Percentiles rank a stretch among this genome's conserved stretches.
phyloP scores from a whole-genome alignment of 2,113 vertebrate species.

The Macaca mulatta region DNA sequence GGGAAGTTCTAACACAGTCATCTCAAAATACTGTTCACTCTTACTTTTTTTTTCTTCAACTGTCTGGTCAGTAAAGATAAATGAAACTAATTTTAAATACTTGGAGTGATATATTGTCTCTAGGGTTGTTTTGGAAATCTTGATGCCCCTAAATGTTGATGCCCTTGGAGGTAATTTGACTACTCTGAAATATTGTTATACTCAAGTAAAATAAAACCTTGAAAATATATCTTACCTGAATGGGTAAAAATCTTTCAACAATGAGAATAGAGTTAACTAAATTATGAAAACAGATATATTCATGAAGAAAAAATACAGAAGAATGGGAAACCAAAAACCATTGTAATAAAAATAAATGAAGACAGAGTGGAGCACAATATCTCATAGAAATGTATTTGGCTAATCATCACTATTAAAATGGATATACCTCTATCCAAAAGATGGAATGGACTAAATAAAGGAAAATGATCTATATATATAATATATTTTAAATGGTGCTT shows the following conservation, averaged over 20 bases:
- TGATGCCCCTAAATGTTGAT: conserved; percentile 41
- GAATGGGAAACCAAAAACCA: neutral
- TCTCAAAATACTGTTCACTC: neutral
- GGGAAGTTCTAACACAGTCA: neutral
- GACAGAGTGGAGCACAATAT: neutral
- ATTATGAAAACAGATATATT: conserved; percentile 1
- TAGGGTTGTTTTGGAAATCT: conserved; percentile 37
- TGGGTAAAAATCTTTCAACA: conserved; percentile 39
- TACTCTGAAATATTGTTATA: conserved; percentile 55
- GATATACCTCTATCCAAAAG: neutral
- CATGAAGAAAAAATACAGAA: conserved; percentile 7
- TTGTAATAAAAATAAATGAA: conserved; percentile 39
- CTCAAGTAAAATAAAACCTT: neutral
- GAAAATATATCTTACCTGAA: conserved; percentile 52
- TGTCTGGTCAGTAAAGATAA: conserved; percentile 48
- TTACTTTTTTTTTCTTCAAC: neutral
- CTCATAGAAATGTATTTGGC: neutral
- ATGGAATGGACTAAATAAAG: neutral
- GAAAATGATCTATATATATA: neutral
- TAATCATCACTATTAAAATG: conserved; percentile 40
- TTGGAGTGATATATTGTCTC: conserved; percentile 43
- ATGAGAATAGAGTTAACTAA: conserved; percentile 4
- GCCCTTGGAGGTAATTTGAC: conserved; percentile 26
- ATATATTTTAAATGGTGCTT: neutral
- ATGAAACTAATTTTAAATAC: conserved; percentile 51